Percentiles rank a stretch among this genome's conserved stretches.
These are phyloP conservation scores for Phainopepla nitens DNA, from an alignment of 2,113 vertebrate genomes.

Conservation along the genomic window DNA sequence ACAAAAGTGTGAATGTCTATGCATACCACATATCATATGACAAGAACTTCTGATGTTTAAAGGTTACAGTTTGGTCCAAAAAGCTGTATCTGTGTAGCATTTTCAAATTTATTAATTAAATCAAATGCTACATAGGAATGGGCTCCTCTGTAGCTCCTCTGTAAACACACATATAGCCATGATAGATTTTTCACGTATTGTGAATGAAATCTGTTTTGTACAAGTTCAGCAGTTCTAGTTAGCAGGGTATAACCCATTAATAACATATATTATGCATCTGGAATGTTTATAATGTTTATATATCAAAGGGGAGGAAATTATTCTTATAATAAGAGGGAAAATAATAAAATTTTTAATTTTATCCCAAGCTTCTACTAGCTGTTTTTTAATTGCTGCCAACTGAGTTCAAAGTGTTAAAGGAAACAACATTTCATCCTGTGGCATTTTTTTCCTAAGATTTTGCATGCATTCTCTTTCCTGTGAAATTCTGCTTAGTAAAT, in stretches of 20 bases:
- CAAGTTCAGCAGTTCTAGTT: neutral
- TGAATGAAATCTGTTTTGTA: neutral
- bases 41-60: neutral
- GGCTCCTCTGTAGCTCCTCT: neutral
- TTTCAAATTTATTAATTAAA: neutral
- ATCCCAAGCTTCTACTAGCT: neutral
- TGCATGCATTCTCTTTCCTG: conserved; percentile 28
- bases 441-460: neutral
- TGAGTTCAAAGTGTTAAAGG: conserved; percentile 32
- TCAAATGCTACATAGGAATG: neutral
- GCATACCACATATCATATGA: neutral
- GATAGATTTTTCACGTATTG: neutral
- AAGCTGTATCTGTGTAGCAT: neutral
- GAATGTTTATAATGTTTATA: neutral
- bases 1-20: neutral
- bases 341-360: neutral
- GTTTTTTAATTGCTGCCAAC: neutral
- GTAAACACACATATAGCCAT: neutral
- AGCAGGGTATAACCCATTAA: neutral
- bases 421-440: neutral
- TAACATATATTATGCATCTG: neutral
- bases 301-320: neutral
- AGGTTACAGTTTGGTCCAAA: neutral
- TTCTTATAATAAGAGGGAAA: neutral
- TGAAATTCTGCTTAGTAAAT: conserved; percentile 77